Conservation (phyloP, 2,113 vertebrate species). For the Paraplagusia blochii region DNA sequence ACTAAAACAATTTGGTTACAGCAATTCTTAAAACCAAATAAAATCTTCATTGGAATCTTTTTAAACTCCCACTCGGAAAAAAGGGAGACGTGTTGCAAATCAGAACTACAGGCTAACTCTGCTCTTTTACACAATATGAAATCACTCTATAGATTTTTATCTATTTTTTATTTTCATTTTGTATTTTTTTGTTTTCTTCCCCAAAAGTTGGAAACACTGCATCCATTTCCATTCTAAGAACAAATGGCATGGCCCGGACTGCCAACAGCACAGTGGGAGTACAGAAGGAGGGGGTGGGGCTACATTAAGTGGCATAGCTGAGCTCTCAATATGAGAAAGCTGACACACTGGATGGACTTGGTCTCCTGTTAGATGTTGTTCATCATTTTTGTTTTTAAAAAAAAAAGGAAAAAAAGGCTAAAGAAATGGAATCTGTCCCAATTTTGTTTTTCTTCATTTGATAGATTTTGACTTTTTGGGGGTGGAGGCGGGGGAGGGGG, state of each 20-base stretch:
- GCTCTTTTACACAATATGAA: slow-evolving; percentile 81
- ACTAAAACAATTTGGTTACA: slow-evolving; percentile 74
- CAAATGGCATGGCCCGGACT: slow-evolving; percentile 49
- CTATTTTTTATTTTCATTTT: slow-evolving; percentile 44
- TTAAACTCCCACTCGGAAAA: slow-evolving; percentile 51
- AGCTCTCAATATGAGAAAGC: slow-evolving; percentile 99
- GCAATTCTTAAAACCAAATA: slow-evolving; percentile 74
- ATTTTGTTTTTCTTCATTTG: slow-evolving; percentile 57
- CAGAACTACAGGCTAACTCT: slow-evolving; percentile 80
- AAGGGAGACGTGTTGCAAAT: slow-evolving; percentile 50
- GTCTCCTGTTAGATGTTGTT: slow-evolving; percentile 69
- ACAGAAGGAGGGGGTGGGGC: slow-evolving; percentile 63
- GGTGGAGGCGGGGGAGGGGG: no score
- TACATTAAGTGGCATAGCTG: slow-evolving; percentile 97
- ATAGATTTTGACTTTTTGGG: slow-evolving; percentile 28
- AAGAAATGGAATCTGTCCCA: slow-evolving; percentile 75
- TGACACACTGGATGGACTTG: slow-evolving; percentile 97
- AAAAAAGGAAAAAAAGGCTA: no score
- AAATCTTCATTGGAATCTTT: slow-evolving; percentile 37
- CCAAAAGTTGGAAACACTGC: slow-evolving; percentile 71
- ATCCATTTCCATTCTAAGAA: slow-evolving; percentile 69
- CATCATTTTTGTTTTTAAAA: slow-evolving; percentile 47
- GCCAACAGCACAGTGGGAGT: slow-evolving; percentile 39
- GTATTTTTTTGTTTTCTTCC: slow-evolving; percentile 61
- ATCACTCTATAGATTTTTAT: slow-evolving; percentile 68